These are phyloP conservation scores for Protaetia brevitarsis DNA, from an alignment of 1,140 invertebrate species.

Conservation along the genomic window DNA sequence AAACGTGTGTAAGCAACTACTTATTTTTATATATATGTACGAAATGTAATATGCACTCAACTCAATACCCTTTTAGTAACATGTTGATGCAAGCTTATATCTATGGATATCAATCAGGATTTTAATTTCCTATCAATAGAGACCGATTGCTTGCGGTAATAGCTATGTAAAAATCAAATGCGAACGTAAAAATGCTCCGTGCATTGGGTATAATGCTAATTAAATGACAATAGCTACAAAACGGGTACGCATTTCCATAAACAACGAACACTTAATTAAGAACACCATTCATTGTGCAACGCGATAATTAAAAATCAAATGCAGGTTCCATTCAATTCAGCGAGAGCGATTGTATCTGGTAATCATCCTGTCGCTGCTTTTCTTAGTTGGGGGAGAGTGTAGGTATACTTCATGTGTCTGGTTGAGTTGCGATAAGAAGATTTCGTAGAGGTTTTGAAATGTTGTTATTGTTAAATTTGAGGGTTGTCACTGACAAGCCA, in stretches of 20 bases:
- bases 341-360: background rate
- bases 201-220: conserved; percentile 4
- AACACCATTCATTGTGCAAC: conserved; percentile 7
- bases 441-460: background rate
- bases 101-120: background rate
- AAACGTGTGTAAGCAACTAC: no score
- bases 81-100: no score
- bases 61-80: no score
- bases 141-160: background rate
- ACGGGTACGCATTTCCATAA: conserved; percentile 3
- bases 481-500: background rate
- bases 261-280: conserved; percentile 12
- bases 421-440: conserved; percentile 3
- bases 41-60: no score
- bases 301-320: conserved; percentile 18
- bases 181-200: background rate
- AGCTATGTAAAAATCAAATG: background rate
- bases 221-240: conserved; percentile 12
- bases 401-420: conserved; percentile 11
- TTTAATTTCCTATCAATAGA: background rate
- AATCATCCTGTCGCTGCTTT: background rate
- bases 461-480: conserved; percentile 17
- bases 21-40: no score
- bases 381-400: conserved; percentile 6
- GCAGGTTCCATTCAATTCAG: conserved; percentile 3